These are phyloP conservation scores for Enteromius radiatus DNA, from an alignment of 2,797 vertebrate species.

Conservation along the genomic window DNA sequence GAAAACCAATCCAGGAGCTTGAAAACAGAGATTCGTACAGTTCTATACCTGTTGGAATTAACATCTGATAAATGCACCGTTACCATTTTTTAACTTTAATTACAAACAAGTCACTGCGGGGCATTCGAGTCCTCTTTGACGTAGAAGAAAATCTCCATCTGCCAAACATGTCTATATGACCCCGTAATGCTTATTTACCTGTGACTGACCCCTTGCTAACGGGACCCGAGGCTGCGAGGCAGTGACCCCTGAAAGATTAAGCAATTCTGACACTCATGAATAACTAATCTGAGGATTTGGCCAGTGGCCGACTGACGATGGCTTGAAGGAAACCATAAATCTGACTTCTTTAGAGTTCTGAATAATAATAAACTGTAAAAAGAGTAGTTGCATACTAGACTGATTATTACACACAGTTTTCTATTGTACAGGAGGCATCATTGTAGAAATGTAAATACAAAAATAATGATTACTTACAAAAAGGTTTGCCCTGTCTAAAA, in stretches of 20 bases:
- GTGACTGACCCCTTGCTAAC: constrained; percentile 68
- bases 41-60: constrained; percentile 76
- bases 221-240: constrained; percentile 51
- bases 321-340: constrained; percentile 7
- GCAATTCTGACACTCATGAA: constrained; percentile 43
- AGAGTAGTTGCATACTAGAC: neutral
- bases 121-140: constrained; percentile 16
- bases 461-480: neutral
- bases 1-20: constrained; percentile 76
- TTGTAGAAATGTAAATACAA: neutral
- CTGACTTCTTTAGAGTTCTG: neutral
- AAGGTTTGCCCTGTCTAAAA: neutral
- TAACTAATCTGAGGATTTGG: constrained; percentile 5
- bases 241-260: constrained; percentile 50
- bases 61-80: constrained; percentile 74
- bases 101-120: constrained; percentile 22
- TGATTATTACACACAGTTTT: neutral
- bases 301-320: constrained; percentile 12
- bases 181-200: constrained; percentile 64
- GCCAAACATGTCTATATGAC: constrained; percentile 57
- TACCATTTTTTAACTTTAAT: constrained; percentile 31
- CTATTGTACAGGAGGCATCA: neutral
- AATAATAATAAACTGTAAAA: neutral
- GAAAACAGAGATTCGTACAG: constrained; percentile 66
- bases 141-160: constrained; percentile 67